Conservation (phyloP, 1,140 invertebrate genomes). For the Drosophila pandora region DNA sequence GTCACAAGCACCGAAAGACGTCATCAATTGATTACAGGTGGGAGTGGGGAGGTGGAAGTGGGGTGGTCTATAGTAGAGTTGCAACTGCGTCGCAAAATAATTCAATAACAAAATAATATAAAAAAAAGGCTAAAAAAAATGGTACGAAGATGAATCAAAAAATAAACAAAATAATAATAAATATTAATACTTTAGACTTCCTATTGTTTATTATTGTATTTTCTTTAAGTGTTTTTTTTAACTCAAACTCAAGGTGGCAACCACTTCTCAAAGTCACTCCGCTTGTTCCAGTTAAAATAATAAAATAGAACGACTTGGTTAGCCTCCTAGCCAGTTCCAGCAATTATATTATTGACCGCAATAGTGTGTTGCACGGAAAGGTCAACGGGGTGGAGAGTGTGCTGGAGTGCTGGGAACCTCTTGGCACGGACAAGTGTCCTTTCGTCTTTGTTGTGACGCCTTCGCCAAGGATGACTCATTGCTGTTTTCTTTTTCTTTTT, state of each 20-base stretch:
- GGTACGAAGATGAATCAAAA: conserved; percentile 59
- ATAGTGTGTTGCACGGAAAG: conserved; percentile 35
- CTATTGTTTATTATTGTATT: too few species aligned
- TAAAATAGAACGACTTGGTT: not conserved
- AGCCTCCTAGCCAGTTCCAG: not conserved
- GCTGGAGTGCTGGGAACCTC: conserved; percentile 10
- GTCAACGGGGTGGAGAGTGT: conserved; percentile 26
- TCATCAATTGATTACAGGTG: conserved; percentile 78
- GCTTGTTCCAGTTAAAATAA: not conserved
- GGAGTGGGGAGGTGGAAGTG: too few species aligned
- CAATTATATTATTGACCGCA: conserved; percentile 49
- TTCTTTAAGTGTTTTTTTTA: too few species aligned
- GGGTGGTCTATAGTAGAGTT: conserved; percentile 32
- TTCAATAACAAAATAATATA: conserved; percentile 26
- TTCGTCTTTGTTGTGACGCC: conserved; percentile 79
- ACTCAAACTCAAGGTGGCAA: too few species aligned
- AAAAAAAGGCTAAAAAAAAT: conserved; percentile 63
- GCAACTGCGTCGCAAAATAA: conserved; percentile 65
- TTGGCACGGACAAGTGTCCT: conserved; percentile 58
- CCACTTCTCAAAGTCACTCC: not conserved
- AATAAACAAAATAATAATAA: not conserved
- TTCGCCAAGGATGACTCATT: conserved; percentile 60
- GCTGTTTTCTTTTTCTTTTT: conserved; percentile 6
- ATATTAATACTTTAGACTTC: too few species aligned
- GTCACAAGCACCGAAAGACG: conserved; percentile 51